Evolutionary conservation across 2,888 invertebrate genomes (phyloP).

Genomic region (Agrochola litura): DNA sequence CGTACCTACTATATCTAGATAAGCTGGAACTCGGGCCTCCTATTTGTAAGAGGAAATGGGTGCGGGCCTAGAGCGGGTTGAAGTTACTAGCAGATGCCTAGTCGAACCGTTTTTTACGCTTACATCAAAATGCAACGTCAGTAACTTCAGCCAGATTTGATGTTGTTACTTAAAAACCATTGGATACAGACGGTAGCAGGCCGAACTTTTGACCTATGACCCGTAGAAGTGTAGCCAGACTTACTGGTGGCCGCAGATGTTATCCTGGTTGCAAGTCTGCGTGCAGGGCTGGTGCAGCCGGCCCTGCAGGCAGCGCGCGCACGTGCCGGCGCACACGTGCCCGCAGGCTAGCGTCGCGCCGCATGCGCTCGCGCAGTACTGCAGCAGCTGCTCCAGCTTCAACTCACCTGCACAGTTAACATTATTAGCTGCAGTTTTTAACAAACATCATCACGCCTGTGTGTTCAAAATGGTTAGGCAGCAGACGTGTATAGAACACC

Average conservation of each 20-base stretch:
- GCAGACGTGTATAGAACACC: no score
- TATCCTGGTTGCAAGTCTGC: constrained; percentile 88
- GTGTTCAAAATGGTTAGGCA: background rate
- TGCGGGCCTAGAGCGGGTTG: background rate
- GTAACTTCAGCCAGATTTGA: background rate
- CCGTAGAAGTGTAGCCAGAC: constrained; percentile 36
- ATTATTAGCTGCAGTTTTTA: background rate
- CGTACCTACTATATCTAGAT: background rate
- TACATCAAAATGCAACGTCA: background rate
- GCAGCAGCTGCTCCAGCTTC: constrained; percentile 69
- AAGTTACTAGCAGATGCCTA: background rate
- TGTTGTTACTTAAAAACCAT: background rate
- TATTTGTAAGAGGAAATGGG: no score
- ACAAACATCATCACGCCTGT: background rate
- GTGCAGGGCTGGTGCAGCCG: constrained; percentile 87
- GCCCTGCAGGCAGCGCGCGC: constrained; percentile 85
- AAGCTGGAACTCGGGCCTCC: background rate
- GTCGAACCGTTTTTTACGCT: background rate
- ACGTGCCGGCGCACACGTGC: constrained; percentile 84
- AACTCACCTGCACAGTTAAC: constrained; percentile 46
- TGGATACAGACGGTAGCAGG: background rate
- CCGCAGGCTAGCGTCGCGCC: constrained; percentile 88
- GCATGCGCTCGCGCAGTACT: constrained; percentile 86
- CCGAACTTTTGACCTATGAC: background rate
- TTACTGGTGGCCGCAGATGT: constrained; percentile 92